Conservation (phyloP, 2,888 invertebrate species). For the Dioctria linearis region DNA sequence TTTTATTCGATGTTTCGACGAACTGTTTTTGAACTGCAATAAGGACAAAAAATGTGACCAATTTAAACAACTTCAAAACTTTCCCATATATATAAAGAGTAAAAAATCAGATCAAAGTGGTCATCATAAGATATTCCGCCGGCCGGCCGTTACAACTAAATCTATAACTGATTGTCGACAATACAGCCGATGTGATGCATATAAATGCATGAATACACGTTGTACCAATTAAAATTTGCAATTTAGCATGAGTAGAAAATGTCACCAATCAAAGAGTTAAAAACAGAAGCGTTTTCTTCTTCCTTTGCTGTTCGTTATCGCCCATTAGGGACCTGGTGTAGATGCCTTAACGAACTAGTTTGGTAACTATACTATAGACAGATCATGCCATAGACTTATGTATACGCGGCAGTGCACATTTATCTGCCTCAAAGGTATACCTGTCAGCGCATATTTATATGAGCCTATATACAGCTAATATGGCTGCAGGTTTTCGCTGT, state of each 20-base stretch:
- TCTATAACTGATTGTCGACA: background rate
- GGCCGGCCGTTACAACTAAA: background rate
- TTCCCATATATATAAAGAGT: no score
- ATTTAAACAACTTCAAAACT: no score
- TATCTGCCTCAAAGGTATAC: constrained; percentile 61
- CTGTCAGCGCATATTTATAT: constrained; percentile 59
- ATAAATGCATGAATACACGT: constrained; percentile 4
- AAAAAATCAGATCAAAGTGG: no score
- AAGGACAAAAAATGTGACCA: no score
- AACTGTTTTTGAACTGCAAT: no score
- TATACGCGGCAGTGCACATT: constrained; percentile 57
- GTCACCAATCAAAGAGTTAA: constrained; percentile 47
- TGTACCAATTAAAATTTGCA: constrained; percentile 44
- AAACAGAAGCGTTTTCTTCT: constrained; percentile 50
- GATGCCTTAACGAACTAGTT: constrained; percentile 69
- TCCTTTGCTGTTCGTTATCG: constrained; percentile 53
- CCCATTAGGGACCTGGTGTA: constrained; percentile 51
- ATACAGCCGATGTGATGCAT: background rate
- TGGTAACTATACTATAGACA: constrained; percentile 61
- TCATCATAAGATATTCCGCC: no score
- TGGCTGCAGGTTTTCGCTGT: constrained; percentile 36
- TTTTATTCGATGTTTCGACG: no score
- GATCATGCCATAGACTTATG: constrained; percentile 20
- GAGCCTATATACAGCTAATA: constrained; percentile 35
- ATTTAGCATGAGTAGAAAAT: constrained; percentile 43